Conservation (phyloP, 2,113 vertebrate genomes). For the Neolamprologus ventralis region DNA sequence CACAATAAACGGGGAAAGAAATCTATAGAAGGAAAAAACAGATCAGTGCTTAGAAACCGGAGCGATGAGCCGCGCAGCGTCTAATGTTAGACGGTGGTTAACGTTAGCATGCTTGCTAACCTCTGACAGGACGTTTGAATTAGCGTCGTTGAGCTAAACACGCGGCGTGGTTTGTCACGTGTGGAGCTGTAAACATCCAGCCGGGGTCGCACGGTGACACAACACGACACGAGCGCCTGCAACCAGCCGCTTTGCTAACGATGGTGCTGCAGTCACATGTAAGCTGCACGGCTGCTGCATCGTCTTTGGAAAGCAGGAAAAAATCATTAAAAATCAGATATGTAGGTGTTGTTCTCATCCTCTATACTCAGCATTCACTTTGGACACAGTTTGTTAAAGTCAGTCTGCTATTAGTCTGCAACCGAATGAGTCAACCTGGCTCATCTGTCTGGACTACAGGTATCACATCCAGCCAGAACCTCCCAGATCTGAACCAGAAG, state of each 20-base stretch:
- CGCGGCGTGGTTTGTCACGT: fast-evolving
- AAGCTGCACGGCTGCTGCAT: not conserved
- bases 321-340: not conserved
- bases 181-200: not conserved
- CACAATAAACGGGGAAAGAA: not conserved
- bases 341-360: too few species aligned
- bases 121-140: not conserved
- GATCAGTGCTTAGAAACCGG: not conserved
- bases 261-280: not conserved
- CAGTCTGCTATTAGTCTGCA: not conserved
- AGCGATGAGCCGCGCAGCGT: not conserved
- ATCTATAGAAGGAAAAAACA: not conserved
- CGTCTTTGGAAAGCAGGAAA: not conserved
- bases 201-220: not conserved
- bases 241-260: not conserved
- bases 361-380: fast-evolving
- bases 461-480: not conserved
- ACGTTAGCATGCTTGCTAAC: not conserved
- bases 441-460: not conserved
- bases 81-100: not conserved
- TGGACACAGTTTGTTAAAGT: not conserved
- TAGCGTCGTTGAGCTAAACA: not conserved
- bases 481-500: not conserved
- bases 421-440: not conserved
- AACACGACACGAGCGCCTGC: not conserved